These are phyloP conservation scores for Clupea harengus DNA, from an alignment of 2,113 vertebrate genomes.

Conservation along the genomic window DNA sequence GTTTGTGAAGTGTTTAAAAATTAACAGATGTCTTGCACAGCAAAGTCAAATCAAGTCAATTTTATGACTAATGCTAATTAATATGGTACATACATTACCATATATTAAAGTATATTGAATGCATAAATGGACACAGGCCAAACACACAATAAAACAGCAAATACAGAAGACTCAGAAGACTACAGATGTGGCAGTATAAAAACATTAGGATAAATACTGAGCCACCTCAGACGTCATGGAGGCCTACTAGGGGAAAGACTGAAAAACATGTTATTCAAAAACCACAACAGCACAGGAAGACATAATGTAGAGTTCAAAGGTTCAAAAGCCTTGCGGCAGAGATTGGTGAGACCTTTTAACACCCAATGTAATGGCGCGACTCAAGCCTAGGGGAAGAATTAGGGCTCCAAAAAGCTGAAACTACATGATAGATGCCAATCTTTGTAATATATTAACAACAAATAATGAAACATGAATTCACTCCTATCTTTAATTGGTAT, in stretches of 20 bases:
- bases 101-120: neutral
- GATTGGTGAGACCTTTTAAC: neutral
- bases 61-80: neutral
- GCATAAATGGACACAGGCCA: neutral
- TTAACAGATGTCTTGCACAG: slow-evolving; percentile 6
- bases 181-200: neutral
- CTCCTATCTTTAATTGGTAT: neutral
- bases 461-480: neutral
- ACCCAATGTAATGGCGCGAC: too few relatives aligned
- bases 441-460: neutral
- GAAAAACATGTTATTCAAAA: neutral
- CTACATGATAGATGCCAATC: too few relatives aligned
- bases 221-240: neutral
- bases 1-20: neutral
- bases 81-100: neutral
- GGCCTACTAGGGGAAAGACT: neutral
- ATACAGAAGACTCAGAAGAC: neutral
- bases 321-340: neutral
- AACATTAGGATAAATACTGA: neutral
- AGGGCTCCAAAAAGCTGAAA: too few relatives aligned
- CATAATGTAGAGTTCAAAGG: neutral
- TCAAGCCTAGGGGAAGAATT: too few relatives aligned
- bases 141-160: neutral
- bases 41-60: neutral
- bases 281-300: neutral